Evolutionary conservation across 2,888 invertebrate genomes (phyloP), one percentile per base, ranked within the genome.

Genomic region (Drosophila infuscata): DNA sequence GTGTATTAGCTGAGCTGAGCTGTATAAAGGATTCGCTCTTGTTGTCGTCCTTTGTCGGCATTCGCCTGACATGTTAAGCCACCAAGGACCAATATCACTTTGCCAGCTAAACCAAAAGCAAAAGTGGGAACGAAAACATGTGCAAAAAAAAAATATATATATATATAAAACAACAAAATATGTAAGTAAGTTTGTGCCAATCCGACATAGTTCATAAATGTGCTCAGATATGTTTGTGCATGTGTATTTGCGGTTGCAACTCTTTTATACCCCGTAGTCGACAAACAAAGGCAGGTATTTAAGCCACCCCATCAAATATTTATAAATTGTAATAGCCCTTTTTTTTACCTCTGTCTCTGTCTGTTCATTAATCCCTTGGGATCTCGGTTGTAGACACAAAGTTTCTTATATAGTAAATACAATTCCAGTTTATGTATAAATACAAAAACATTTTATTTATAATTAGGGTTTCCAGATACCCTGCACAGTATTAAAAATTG

Each of bases 51-150:
- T 68, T 65, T 69, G 73, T 72, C 63, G 60, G 70, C 79, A 70
- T 65, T 74, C 57, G 70, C 76, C 74, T 82, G 91, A 88, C 90
- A 90, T 76, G 80, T 83, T 83, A 76, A 90, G 79, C 88, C 91
- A 85, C 86, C 71, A 51, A 81, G 81, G 85, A 82, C 89, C 83
- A 90, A 82, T 82, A 87, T 82, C 83, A 86, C 81, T 88, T 82
- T 83, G 74, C 81, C 67, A 53, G 53, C 53, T 65, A 32, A 48
- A 56, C 41, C 29, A 48, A 41, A 56, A 61, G 63, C 70, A 60
- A 57, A 2, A 46, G 35, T 11, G 11, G 20, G 20, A 48, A 25
- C 11, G 20, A 35, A 25, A 15, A 29, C 25, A 30, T 65, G 33
- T 38, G 7, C 15, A 30, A 59, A 54, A 56, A 38, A 17, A 17